Base-by-base conservation (phyloP, 2,797 vertebrate species). In the Pseudomugil gertrudae region DNA sequence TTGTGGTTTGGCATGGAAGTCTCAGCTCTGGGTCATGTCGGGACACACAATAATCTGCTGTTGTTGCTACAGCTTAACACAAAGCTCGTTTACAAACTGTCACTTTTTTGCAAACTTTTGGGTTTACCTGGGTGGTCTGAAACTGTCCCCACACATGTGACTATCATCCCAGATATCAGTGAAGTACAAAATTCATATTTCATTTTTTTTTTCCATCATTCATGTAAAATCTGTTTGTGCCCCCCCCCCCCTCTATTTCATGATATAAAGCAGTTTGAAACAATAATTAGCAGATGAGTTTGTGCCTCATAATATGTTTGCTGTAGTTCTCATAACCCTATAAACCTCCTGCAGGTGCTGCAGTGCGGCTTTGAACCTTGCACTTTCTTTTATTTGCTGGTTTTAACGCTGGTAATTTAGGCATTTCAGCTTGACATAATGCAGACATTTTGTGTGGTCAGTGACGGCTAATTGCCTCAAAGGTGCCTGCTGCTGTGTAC, bases 321-420 rank as follows among this genome's bases (percentile, higher is more conserved):
- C 69, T 75, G 67, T 80, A 76, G 71, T 57, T 56, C 24, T 51
- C 60, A 51, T 54, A 69, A 78, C 64, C 66, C 78, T 75, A 83
- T 90, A 85, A 87, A 90, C 72, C 55, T 54, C 35, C 65, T 72
- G 52, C 14, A 10, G 27, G 63, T 48, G 19, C 71, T 62, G 71
- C 56, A 4, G 48, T 62, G 56, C 26, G 55, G 63, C 71, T 75
- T 69, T 72, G 83, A 87, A 84, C 87, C 75, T 87, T 85, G 85
- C 76, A 69, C 82, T 64, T 50, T 57, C 54, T 65, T 61, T 55
- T 79, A 76, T 86, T 82, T 84, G 71, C 66, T 73, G 78, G 67
- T 73, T 87, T 85, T 88, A 89, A 87, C 83, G 80, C 85, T 58
- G 66, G 77, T 73, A 80, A 90, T 92, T 90, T 85, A 85, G 76